phyloP scores from a whole-genome alignment of 2,888 invertebrate species.

The Trissolcus japonicus region DNA sequence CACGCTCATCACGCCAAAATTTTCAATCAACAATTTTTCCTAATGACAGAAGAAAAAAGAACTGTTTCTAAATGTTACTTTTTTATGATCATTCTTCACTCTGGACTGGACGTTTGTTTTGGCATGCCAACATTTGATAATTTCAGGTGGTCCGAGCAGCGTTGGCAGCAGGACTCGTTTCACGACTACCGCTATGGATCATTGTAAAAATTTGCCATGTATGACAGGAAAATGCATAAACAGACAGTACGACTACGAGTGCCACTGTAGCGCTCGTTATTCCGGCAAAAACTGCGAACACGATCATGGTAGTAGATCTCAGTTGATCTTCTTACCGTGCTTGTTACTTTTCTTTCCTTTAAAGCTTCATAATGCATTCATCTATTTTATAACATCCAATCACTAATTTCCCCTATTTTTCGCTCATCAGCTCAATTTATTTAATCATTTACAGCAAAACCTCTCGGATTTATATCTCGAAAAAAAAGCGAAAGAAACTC shows the following conservation, averaged over 20 bases:
- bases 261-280: constrained; percentile 89
- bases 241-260: constrained; percentile 86
- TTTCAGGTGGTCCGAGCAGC: constrained; percentile 71
- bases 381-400: constrained; percentile 1
- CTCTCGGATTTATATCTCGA: no score
- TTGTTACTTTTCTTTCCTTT: constrained; percentile 15
- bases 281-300: constrained; percentile 92
- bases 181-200: constrained; percentile 78
- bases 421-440: no score
- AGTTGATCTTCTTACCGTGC: constrained; percentile 55
- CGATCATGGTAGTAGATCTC: constrained; percentile 79
- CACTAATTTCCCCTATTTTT: no score
- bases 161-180: constrained; percentile 64
- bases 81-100: no score
- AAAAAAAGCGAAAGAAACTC: no score
- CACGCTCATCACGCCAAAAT: no score
- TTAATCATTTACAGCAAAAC: no score
- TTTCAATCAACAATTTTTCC: no score
- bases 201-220: constrained; percentile 88
- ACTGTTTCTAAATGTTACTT: no score
- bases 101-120: no score
- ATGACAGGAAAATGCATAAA: constrained; percentile 89
- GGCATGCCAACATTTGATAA: constrained; percentile 65
- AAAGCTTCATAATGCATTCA: constrained; percentile 2
- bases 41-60: no score